A percentile compares a stretch with the other conserved stretches of the same genome.
These are phyloP conservation scores for Cheilosia variabilis DNA, from an alignment of 2,888 invertebrate genomes.

Conservation along the genomic window DNA sequence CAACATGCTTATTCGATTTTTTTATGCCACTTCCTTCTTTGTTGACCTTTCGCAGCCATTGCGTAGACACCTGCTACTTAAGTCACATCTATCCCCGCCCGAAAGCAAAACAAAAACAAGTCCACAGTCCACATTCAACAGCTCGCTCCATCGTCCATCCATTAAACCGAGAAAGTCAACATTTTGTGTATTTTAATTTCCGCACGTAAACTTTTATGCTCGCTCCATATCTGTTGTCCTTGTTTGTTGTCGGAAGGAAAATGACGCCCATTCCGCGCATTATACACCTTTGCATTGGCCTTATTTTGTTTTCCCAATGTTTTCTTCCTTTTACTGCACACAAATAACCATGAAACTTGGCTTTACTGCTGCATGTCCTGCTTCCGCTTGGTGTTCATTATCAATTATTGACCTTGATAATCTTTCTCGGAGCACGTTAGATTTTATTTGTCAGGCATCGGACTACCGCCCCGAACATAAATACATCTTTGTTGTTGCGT, in stretches of 20 bases:
- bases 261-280: conserved; percentile 4
- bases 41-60: not conserved
- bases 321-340: conserved; percentile 1
- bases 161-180: conserved; percentile 1
- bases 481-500: not conserved
- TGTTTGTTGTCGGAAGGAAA: conserved; percentile 3
- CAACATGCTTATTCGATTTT: too few relatives aligned
- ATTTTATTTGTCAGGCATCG: not conserved
- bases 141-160: not conserved
- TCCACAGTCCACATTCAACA: not conserved
- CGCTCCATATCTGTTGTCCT: not conserved
- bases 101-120: not conserved
- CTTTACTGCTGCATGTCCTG: not conserved
- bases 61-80: not conserved
- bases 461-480: not conserved
- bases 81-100: not conserved
- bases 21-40: not conserved
- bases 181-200: conserved; percentile 18
- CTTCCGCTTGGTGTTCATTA: conserved; percentile 1
- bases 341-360: conserved; percentile 4
- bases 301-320: not conserved
- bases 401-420: conserved; percentile 8
- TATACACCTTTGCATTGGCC: not conserved
- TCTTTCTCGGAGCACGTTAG: not conserved
- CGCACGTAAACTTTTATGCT: conserved; percentile 27